A percentile compares a stretch with the other conserved stretches of the same genome.
Conservation (phyloP, 92 coral and sea anemone species). For the Porites rus region DNA sequence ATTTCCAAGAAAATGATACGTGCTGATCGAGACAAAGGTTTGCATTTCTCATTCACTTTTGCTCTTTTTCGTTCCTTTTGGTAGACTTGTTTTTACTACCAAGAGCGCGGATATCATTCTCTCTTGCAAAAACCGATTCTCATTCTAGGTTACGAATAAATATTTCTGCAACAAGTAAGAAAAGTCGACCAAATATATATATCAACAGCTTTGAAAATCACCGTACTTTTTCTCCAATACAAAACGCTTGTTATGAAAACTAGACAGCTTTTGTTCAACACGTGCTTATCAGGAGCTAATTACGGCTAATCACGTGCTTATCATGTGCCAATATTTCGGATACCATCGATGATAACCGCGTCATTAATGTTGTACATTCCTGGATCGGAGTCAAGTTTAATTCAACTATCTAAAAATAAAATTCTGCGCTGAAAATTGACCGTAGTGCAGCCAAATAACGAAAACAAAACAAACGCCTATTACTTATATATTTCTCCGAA, state of each 20-base stretch:
- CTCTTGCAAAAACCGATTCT: too few species aligned
- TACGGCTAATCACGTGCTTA: conserved; percentile 15
- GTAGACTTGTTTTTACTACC: too few species aligned
- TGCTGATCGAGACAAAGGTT: not conserved
- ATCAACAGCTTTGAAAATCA: conserved; percentile 18
- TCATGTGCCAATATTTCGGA: conserved; percentile 20
- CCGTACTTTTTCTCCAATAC: not conserved
- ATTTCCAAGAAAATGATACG: not conserved
- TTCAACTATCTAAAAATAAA: not conserved
- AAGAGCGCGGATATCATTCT: too few species aligned
- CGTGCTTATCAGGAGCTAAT: conserved; percentile 1
- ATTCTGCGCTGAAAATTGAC: conserved; percentile 8
- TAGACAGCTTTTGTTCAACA: conserved; percentile 12
- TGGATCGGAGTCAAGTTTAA: conserved; percentile 34
- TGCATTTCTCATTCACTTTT: too few species aligned
- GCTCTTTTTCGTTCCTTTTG: not conserved
- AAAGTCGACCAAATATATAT: not conserved
- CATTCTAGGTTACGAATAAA: too few species aligned
- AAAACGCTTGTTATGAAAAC: not conserved
- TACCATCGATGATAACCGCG: conserved; percentile 23
- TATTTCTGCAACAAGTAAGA: not conserved
- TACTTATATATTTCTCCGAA: not conserved
- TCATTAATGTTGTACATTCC: conserved; percentile 33
- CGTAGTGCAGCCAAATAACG: not conserved
- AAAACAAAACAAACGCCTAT: not conserved